These are phyloP conservation scores for Riparia riparia DNA, from an alignment of 2,113 vertebrate genomes.

Conservation along the genomic window DNA sequence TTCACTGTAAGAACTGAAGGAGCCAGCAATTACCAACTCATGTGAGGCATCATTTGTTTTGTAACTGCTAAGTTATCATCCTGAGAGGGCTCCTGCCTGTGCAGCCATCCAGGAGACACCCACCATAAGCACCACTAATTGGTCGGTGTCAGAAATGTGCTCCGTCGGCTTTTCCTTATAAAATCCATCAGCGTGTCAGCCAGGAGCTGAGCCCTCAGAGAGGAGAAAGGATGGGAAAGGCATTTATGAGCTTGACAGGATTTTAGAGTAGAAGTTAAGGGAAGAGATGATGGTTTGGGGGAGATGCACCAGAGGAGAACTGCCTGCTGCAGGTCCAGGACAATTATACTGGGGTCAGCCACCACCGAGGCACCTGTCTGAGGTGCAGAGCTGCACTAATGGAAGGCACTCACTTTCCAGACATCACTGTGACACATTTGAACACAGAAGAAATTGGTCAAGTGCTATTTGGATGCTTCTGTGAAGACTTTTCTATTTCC, in stretches of 20 bases:
- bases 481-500: neutral
- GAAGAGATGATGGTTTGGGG: neutral
- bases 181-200: slow-evolving; percentile 17
- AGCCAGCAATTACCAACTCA: neutral
- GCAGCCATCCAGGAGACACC: neutral
- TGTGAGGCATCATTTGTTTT: neutral
- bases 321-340: neutral
- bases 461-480: neutral
- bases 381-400: neutral
- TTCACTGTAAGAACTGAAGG: neutral
- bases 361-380: neutral
- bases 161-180: neutral
- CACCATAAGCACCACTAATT: neutral
- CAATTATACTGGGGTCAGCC: slow-evolving; percentile 19
- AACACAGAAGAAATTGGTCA: neutral
- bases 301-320: neutral
- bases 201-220: neutral
- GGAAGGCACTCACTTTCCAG: slow-evolving; percentile 10
- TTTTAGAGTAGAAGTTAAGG: neutral
- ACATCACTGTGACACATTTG: neutral
- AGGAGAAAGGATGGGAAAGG: neutral
- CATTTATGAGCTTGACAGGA: slow-evolving; percentile 39
- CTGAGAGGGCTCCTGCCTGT: neutral
- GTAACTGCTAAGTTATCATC: neutral
- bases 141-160: neutral